Conservation (phyloP, 1,140 invertebrate species). For the Harlomillsia oculata region DNA sequence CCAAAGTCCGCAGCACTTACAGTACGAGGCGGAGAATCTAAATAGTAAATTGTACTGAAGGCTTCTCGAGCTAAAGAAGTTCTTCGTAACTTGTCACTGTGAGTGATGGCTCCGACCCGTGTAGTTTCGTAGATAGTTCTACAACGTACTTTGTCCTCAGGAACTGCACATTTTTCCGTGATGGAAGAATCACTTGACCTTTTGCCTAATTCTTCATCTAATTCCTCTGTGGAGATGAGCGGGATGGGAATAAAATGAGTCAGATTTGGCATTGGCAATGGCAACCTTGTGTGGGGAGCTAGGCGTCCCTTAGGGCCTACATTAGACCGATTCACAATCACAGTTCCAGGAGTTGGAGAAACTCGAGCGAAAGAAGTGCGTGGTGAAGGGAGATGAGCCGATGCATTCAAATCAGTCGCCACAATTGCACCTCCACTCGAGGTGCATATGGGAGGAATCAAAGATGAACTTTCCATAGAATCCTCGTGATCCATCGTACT, state of each 20-base stretch:
- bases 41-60: constrained; percentile 22
- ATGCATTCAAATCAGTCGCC: too few relatives aligned
- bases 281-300: too few relatives aligned
- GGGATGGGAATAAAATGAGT: not conserved
- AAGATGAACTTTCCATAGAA: constrained; percentile 9
- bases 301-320: too few relatives aligned
- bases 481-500: constrained; percentile 5
- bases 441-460: constrained; percentile 7
- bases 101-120: not conserved
- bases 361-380: too few relatives aligned
- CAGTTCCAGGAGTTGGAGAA: too few relatives aligned
- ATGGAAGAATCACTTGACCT: too few relatives aligned
- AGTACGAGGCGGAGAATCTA: constrained; percentile 29
- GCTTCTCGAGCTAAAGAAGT: constrained; percentile 31
- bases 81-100: constrained; percentile 7
- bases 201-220: too few relatives aligned
- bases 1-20: constrained; percentile 22
- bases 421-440: too few relatives aligned
- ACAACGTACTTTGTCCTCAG: not conserved
- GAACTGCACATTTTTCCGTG: too few relatives aligned
- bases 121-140: not conserved
- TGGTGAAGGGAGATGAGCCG: too few relatives aligned
- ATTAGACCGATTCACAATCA: too few relatives aligned
- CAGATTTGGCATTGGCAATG: not conserved
- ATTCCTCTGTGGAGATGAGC: not conserved